phyloP scores from a whole-genome alignment of 1,140 invertebrate species.

The Hyles euphorbiae region DNA sequence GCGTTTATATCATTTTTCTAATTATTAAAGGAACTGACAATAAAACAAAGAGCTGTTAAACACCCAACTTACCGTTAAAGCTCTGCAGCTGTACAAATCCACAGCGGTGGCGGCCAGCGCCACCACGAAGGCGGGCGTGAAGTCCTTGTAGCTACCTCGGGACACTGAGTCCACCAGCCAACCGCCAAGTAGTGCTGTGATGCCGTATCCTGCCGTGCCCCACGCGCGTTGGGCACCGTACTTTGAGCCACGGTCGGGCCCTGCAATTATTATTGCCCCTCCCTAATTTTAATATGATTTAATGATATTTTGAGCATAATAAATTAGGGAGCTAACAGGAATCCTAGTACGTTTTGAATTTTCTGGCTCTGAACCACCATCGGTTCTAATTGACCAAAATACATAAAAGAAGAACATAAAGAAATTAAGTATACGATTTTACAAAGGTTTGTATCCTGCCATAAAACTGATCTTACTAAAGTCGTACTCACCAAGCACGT shows the following conservation, averaged over 20 bases:
- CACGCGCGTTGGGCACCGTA: constrained; percentile 87
- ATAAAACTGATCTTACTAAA: constrained; percentile 16
- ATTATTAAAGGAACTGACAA: too few species aligned
- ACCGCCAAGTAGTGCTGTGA: constrained; percentile 81
- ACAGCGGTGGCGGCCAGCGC: constrained; percentile 77
- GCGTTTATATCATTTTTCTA: too few species aligned
- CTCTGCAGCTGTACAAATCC: constrained; percentile 80
- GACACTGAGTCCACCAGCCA: constrained; percentile 78
- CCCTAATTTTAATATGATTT: too few species aligned
- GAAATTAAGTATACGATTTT: too few species aligned
- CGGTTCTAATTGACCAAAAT: too few species aligned
- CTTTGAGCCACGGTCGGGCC: constrained; percentile 78
- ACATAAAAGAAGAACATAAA: too few species aligned
- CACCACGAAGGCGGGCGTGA: constrained; percentile 82
- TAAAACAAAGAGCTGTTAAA: neutral
- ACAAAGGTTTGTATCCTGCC: too few species aligned
- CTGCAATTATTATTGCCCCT: constrained; percentile 22
- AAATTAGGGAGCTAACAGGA: too few species aligned
- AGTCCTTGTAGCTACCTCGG: constrained; percentile 74
- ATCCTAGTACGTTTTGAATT: too few species aligned
- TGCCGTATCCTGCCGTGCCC: constrained; percentile 84
- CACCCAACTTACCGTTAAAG: constrained; percentile 74
- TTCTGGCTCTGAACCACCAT: too few species aligned
- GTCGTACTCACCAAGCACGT: constrained; percentile 80
- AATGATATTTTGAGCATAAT: too few species aligned